phyloP scores from a whole-genome alignment of 2,888 invertebrate species.

The Aphidius colemani region DNA sequence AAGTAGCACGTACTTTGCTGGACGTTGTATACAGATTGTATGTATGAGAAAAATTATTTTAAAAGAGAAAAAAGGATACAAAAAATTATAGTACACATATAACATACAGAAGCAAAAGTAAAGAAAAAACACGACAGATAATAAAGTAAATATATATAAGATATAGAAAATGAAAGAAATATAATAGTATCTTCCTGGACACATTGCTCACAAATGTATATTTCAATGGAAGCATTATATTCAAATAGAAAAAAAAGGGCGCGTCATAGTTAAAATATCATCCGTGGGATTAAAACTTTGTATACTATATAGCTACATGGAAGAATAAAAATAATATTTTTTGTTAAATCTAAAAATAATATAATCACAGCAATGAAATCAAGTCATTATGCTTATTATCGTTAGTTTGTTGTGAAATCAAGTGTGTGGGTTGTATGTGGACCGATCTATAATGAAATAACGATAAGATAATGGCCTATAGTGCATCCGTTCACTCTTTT shows the following conservation, averaged over 20 bases:
- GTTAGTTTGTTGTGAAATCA: conserved; percentile 10
- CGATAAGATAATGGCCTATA: conserved; percentile 18
- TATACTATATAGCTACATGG: no score
- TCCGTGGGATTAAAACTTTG: not conserved
- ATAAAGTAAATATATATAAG: not conserved
- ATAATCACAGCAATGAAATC: conserved; percentile 9
- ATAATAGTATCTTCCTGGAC: conserved; percentile 12
- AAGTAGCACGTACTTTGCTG: conserved; percentile 26
- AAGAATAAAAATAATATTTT: not conserved
- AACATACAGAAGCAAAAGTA: no score
- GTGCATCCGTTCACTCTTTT: no score
- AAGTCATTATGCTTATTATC: conserved; percentile 21
- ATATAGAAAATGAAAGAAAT: not conserved
- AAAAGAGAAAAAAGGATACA: no score
- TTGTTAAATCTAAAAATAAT: conserved; percentile 8
- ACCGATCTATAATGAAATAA: conserved; percentile 21
- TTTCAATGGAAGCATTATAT: conserved; percentile 15
- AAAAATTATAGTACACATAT: no score
- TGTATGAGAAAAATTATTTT: conserved; percentile 1
- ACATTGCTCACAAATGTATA: conserved; percentile 10
- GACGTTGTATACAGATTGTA: not conserved
- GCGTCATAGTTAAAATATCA: conserved; percentile 10
- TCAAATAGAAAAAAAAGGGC: conserved; percentile 20
- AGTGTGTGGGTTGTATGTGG: conserved; percentile 15
- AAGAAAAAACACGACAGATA: no score